These are phyloP conservation scores for Ceriagrion tenellum DNA, from an alignment of 2,888 invertebrate genomes.

Conservation along the genomic window DNA sequence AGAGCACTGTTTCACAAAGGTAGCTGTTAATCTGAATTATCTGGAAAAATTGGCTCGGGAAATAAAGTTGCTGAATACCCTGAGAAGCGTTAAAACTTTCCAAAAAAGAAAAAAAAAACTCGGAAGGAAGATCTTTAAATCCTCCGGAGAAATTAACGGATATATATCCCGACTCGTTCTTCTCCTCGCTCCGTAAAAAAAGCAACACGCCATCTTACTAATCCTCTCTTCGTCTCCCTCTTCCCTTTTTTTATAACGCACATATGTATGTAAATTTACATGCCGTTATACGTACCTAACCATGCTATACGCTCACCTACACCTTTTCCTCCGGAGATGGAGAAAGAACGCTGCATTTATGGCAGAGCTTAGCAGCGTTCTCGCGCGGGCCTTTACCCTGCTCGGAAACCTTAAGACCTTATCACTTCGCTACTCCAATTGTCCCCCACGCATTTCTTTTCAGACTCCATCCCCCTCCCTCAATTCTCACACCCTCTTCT, in stretches of 20 bases:
- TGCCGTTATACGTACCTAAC: not conserved
- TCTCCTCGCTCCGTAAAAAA: not conserved
- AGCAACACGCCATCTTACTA: not conserved
- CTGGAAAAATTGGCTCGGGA: not conserved
- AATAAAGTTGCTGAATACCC: not conserved
- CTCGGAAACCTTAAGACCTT: conserved; percentile 44
- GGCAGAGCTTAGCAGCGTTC: conserved; percentile 24
- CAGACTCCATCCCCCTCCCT: not conserved
- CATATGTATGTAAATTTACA: not conserved
- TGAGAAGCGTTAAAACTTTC: conserved; percentile 1
- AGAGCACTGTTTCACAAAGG: not conserved
- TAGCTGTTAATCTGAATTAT: conserved; percentile 32
- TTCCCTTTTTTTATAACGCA: not conserved
- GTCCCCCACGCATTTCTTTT: conserved; percentile 9
- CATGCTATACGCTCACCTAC: not conserved
- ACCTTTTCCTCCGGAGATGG: not conserved
- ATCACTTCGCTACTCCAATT: conserved; percentile 59
- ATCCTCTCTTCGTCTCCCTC: not conserved
- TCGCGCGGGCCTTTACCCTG: not conserved
- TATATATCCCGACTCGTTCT: not conserved
- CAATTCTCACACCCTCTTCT: too few relatives aligned
- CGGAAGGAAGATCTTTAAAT: not conserved
- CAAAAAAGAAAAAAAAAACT: not conserved
- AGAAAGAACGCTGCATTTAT: conserved; percentile 54
- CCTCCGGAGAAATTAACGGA: conserved; percentile 26